Evolutionary conservation across 2,888 invertebrate genomes (phyloP).

Genomic region (Andrena marginata): DNA sequence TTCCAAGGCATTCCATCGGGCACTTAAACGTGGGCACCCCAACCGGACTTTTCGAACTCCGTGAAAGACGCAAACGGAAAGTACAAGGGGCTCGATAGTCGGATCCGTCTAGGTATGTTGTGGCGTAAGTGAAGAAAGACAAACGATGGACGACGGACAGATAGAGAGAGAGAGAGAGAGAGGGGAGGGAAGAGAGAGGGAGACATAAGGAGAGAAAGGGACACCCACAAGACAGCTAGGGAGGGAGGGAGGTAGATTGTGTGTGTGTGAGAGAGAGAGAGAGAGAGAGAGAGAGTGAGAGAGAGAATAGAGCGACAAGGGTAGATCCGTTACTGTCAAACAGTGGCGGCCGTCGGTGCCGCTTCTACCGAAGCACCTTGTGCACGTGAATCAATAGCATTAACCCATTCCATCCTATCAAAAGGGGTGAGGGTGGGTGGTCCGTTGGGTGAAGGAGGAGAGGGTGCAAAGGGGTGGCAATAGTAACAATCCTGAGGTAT

Average conservation of each 20-base stretch:
- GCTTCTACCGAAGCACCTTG: slow-evolving; percentile 76
- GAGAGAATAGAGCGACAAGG: slow-evolving; percentile 34
- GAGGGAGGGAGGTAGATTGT: not conserved
- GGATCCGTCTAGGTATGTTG: slow-evolving; percentile 55
- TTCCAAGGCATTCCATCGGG: slow-evolving; percentile 22
- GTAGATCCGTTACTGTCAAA: slow-evolving; percentile 84
- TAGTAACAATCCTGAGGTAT: slow-evolving; percentile 85
- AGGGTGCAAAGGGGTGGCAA: slow-evolving; percentile 79
- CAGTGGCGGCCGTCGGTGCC: slow-evolving; percentile 79
- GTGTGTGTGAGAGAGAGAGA: not conserved
- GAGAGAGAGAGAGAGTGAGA: not conserved
- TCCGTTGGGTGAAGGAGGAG: slow-evolving; percentile 64
- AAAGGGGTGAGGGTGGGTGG: slow-evolving; percentile 76
- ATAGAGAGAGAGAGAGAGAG: not conserved
- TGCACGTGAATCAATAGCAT: slow-evolving; percentile 85
- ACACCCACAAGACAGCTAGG: slow-evolving; percentile 2
- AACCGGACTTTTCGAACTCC: slow-evolving; percentile 51
- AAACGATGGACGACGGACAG: slow-evolving; percentile 28
- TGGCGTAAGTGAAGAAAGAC: slow-evolving; percentile 44
- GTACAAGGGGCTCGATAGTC: slow-evolving; percentile 54
- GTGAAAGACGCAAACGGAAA: slow-evolving; percentile 45
- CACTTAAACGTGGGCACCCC: slow-evolving; percentile 38
- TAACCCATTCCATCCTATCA: slow-evolving; percentile 85
- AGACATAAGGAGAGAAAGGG: not conserved
- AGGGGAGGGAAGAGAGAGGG: not conserved